Conservation (phyloP, 2,113 vertebrate species). For the Amphiprion ocellaris region DNA sequence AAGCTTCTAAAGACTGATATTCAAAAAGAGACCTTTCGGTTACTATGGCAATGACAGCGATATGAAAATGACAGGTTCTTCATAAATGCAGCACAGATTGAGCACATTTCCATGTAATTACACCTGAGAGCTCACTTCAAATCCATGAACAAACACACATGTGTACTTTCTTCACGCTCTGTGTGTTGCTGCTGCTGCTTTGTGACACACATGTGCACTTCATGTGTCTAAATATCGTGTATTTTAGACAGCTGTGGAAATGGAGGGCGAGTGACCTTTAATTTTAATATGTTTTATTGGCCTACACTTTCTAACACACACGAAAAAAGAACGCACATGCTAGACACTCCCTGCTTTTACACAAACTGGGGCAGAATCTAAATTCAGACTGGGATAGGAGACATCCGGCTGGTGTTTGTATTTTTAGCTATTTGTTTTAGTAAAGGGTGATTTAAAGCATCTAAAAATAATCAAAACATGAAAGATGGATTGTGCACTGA, state of each 20-base stretch:
- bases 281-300: constrained; percentile 39
- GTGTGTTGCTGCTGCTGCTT: not conserved
- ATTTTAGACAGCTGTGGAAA: constrained; percentile 38
- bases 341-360: not conserved
- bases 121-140: constrained; percentile 61
- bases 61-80: constrained; percentile 66
- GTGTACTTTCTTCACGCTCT: not conserved
- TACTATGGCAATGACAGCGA: constrained; percentile 77
- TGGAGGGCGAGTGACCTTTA: constrained; percentile 50
- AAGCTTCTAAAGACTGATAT: constrained; percentile 67
- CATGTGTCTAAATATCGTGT: constrained; percentile 30
- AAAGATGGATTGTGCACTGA: not conserved
- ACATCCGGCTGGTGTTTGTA: not conserved
- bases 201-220: constrained; percentile 5
- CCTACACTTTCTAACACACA: not conserved
- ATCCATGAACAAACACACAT: constrained; percentile 28
- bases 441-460: not conserved
- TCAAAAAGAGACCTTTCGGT: constrained; percentile 76
- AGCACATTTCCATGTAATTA: constrained; percentile 69
- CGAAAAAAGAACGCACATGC: not conserved
- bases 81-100: constrained; percentile 59
- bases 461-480: not conserved
- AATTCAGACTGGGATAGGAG: not conserved
- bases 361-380: constrained; percentile 12
- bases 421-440: constrained; percentile 8